These are phyloP conservation scores for Lanius ludovicianus DNA, from an alignment of 2,113 vertebrate species.

Conservation along the genomic window DNA sequence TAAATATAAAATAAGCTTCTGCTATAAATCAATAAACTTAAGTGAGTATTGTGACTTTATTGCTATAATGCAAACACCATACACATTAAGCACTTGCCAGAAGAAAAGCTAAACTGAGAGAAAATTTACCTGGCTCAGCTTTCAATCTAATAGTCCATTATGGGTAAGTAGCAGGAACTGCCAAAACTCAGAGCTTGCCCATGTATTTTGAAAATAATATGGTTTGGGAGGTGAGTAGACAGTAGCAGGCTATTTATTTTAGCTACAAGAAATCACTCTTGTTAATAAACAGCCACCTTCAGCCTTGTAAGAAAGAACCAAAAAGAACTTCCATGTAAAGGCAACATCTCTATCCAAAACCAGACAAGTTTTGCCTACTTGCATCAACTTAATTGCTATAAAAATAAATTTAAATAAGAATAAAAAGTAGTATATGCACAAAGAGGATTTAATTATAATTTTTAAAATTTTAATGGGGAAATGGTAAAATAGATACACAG, in stretches of 20 bases:
- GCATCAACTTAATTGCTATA: not conserved
- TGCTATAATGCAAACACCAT: not conserved
- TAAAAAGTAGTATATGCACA: not conserved
- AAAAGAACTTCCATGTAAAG: not conserved
- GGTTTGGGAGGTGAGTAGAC: not conserved
- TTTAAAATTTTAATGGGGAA: not conserved
- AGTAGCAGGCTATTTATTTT: not conserved
- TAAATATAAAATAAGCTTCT: not conserved
- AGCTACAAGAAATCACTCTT: not conserved
- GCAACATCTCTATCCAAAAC: not conserved
- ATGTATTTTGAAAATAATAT: not conserved
- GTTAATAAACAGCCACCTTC: not conserved
- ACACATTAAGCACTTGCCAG: not conserved
- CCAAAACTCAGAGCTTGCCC: not conserved
- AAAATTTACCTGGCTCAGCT: not conserved
- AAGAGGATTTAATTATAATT: not conserved
- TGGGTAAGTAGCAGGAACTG: not conserved
- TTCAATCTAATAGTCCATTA: not conserved
- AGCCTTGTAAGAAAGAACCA: not conserved
- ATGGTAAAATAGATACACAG: not conserved
- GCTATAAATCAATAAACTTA: conserved; percentile 4
- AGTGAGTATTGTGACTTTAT: not conserved
- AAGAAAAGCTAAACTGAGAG: conserved; percentile 9
- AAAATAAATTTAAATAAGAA: not conserved
- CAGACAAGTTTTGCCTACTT: not conserved